phyloP scores from a whole-genome alignment of 2,113 vertebrate genomes.

The Serinus canaria region DNA sequence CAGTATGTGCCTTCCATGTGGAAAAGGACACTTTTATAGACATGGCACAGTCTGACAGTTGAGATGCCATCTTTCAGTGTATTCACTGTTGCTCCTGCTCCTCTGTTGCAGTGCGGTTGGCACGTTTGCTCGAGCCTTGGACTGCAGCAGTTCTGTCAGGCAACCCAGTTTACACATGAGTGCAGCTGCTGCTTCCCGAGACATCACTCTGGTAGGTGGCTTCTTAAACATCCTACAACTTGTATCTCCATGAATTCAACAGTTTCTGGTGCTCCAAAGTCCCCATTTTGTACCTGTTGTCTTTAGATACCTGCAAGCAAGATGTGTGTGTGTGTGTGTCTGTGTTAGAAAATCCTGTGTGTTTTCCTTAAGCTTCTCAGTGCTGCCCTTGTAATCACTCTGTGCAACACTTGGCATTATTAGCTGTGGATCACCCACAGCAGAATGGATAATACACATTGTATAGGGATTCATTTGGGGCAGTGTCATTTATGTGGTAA shows the following conservation, averaged over 20 bases:
- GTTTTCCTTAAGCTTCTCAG: neutral
- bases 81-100: neutral
- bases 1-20: neutral
- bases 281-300: neutral
- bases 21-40: neutral
- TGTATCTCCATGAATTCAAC: neutral
- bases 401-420: neutral
- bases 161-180: constrained; percentile 98
- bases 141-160: constrained; percentile 95
- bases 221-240: neutral
- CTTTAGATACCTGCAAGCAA: neutral
- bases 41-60: neutral
- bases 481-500: neutral
- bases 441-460: neutral
- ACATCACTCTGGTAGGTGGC: constrained; percentile 92
- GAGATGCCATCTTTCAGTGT: neutral
- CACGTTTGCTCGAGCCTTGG: constrained; percentile 92
- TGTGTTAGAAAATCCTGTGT: neutral
- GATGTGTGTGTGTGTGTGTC: rapidly evolving
- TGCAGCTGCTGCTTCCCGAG: constrained; percentile 92
- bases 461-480: rapidly evolving
- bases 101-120: constrained; percentile 85
- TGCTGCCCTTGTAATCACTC: neutral
- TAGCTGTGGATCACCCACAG: neutral
- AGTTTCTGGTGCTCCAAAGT: neutral